Base-by-base conservation (phyloP, 2,888 invertebrate species). In the Sceliomorpha sp. region DNA sequence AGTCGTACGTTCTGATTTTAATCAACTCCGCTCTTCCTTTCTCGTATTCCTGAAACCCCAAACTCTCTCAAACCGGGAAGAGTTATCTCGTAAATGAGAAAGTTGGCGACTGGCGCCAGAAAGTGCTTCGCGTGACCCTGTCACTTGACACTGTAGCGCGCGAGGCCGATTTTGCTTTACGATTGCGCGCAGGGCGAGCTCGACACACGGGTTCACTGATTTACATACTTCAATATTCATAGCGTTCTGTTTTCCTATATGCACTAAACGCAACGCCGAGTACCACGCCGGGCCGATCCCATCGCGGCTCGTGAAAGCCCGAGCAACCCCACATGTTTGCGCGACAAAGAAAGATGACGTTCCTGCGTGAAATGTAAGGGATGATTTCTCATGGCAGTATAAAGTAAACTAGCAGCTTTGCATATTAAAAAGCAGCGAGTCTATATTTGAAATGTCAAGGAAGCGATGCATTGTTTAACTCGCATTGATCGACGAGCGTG, bases 221-320 rank as follows among this genome's bases (percentile, higher is more conserved):
- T 79, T 81, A 70, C 79, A 81, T 82, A 75, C 69, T 78, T 77
- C 70, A 80, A 82, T 81, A 82, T 82, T 80, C 77, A 80, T 82
- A 73, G 63, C 34, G n/a, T 20, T 31, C 12, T 29, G 58, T 40
- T 40, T 34, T 32, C 8, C 39, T 34, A 9, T 44, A 26, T 44
- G 6, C 5, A 15, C 4, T 8, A n/a, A n/a, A n/a, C n/a, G 7
- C 8, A 12, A 7, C 42, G 1, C 26, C 27, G 32, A 32, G 39
- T n/a, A 5, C 26, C 15, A 32, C 4, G 13, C 14, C 15, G 31
- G 17, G 45, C 12, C 26, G 12, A 45, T 48, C 59, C 24, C 14
- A 20, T 8, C 37, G 29, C 42, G 32, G 15, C 32, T 9, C 45
- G 20, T 20, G 20, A 20, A 20, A 20, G 20, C 20, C 20, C 2